Evolutionary conservation across 2,797 vertebrate genomes (phyloP), one percentile per base, ranked within the genome.

Genomic region (Molossus alvarezi): DNA sequence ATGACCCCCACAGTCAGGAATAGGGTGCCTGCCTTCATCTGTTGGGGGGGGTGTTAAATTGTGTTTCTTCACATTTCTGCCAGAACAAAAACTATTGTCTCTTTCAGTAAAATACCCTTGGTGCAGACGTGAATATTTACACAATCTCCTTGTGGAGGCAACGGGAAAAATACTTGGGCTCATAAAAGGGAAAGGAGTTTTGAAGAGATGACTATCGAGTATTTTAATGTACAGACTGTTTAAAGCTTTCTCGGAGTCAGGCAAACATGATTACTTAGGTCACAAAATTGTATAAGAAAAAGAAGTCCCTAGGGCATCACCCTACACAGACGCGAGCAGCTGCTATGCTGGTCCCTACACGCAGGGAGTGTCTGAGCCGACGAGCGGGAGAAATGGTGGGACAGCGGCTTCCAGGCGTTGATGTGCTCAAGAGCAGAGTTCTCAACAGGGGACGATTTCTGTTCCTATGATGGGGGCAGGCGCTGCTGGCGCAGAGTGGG

Each of bases 211-310:
- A 55, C 27, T 71, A 20, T 21, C 13, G 73, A 77, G 33, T 67
- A 51, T 79, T 86, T 62, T 62, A 94, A 91, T 0, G n/a, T 21
- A 51, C 14, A 11, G 62, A 53, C 1, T 72, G 21, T 88, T 84
- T 55, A 90, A 93, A 88, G 79, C 33, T 82, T 60, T 65, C 87
- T 85, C 18, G 0, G 57, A 41, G 65, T 69, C 65, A 45, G 37
- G 72, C 33, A 84, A 73, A 72, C 65, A 37, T 37, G 17, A 58
- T n/a, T 41, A 72, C 18, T 53, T n/a, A 21, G 53, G 77, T 71
- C 79, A 60, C 45, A 88, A 94, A 94, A 93, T 89, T 60, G 89
- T 93, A 91, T 69, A 75, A 95, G 79, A 10, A 91, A 84, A 76
- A 57, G 57, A 57, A 80, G 60, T 69, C 64, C 29, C 55, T n/a